These are phyloP conservation scores for Anniella stebbinsi DNA, from an alignment of 2,797 vertebrate species.

Conservation along the genomic window DNA sequence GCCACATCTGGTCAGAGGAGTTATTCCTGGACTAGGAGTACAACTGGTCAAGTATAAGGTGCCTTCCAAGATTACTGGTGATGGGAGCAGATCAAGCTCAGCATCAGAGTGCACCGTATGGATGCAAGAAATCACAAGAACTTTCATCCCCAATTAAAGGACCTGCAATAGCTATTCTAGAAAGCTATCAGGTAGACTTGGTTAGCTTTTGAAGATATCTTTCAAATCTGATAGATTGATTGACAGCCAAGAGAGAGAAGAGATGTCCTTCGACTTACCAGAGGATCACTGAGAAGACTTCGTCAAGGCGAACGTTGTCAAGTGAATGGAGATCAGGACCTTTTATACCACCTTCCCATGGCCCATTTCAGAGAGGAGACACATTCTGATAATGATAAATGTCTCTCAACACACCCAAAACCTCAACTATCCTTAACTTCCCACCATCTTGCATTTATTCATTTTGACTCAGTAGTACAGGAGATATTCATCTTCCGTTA, in stretches of 20 bases:
- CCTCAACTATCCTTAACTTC: neutral
- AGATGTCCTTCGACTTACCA: neutral
- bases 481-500: neutral
- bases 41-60: neutral
- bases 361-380: neutral
- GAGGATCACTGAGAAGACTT: neutral
- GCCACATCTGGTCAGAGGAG: neutral
- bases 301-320: neutral
- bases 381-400: neutral
- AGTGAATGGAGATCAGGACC: neutral
- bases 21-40: too few relatives aligned
- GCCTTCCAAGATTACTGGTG: neutral
- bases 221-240: too few relatives aligned
- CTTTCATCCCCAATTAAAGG: neutral
- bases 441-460: neutral
- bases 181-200: neutral
- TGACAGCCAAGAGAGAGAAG: neutral
- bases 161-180: neutral
- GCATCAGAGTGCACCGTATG: neutral
- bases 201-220: neutral
- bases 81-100: neutral
- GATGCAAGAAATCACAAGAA: neutral
- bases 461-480: constrained; percentile 14
- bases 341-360: constrained; percentile 7
- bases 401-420: neutral